phyloP scores from a whole-genome alignment of 2,113 vertebrate species.

The Hirundichthys speculiger region DNA sequence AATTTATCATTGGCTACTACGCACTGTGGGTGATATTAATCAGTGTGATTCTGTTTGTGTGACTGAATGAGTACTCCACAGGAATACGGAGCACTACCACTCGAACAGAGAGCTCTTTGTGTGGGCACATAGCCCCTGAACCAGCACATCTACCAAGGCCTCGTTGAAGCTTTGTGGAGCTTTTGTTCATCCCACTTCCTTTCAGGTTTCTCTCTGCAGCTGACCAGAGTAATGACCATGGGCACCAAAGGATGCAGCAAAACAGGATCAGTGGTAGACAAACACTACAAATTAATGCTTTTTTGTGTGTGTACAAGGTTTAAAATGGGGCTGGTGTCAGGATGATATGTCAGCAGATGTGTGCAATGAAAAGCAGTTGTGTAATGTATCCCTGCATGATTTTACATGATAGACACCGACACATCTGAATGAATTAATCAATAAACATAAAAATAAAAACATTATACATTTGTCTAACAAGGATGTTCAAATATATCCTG shows the following conservation, averaged over 20 bases:
- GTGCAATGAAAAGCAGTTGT: too few relatives aligned
- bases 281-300: background rate
- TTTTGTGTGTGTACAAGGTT: too few relatives aligned
- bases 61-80: conserved; percentile 60
- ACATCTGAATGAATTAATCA: too few relatives aligned
- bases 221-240: conserved; percentile 45
- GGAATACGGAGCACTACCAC: conserved; percentile 70
- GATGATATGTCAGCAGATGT: too few relatives aligned
- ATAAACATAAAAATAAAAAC: too few relatives aligned
- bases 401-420: too few relatives aligned
- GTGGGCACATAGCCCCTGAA: conserved; percentile 52
- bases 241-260: conserved; percentile 9
- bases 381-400: too few relatives aligned
- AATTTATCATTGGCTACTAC: background rate
- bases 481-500: too few relatives aligned
- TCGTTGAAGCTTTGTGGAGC: conserved; percentile 54
- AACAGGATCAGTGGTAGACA: conserved; percentile 17
- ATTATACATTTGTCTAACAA: too few relatives aligned
- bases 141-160: conserved; percentile 57
- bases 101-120: conserved; percentile 78
- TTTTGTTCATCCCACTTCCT: conserved; percentile 71
- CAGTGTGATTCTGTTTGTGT: conserved; percentile 25
- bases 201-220: conserved; percentile 66
- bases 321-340: too few relatives aligned
- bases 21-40: conserved; percentile 17